Conservation (phyloP, 2,888 invertebrate genomes). For the Agrochola lota region DNA sequence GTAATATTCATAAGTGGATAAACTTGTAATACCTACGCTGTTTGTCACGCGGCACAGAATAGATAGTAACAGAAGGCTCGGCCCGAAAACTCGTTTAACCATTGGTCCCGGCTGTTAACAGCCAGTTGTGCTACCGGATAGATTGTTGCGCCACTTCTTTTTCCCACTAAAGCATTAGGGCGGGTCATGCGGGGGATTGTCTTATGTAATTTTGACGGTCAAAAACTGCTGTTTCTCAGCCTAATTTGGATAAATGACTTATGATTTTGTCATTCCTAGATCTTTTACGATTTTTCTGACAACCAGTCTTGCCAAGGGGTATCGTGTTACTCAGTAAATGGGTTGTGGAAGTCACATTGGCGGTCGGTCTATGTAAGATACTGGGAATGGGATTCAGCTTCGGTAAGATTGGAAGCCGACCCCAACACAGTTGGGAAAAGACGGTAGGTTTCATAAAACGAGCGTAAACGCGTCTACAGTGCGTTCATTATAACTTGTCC, state of each 20-base stretch:
- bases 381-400: no score
- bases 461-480: background rate
- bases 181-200: no score
- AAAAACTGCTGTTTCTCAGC: no score
- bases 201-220: no score
- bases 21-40: constrained; percentile 17
- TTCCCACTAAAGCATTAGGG: no score
- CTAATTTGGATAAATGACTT: no score
- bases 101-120: background rate
- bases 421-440: background rate
- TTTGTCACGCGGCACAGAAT: background rate
- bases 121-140: no score
- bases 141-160: no score
- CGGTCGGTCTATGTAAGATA: background rate
- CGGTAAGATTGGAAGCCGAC: background rate
- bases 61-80: background rate
- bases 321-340: background rate
- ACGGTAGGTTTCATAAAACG: background rate
- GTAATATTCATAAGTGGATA: constrained; percentile 49
- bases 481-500: no score
- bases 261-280: no score
- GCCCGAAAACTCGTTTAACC: no score
- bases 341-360: background rate
- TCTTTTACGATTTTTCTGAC: background rate
- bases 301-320: background rate